Percentiles rank a stretch among this genome's conserved stretches.
Evolutionary conservation across 2,888 invertebrate genomes (phyloP).

Genomic region (Dicycla oo): DNA sequence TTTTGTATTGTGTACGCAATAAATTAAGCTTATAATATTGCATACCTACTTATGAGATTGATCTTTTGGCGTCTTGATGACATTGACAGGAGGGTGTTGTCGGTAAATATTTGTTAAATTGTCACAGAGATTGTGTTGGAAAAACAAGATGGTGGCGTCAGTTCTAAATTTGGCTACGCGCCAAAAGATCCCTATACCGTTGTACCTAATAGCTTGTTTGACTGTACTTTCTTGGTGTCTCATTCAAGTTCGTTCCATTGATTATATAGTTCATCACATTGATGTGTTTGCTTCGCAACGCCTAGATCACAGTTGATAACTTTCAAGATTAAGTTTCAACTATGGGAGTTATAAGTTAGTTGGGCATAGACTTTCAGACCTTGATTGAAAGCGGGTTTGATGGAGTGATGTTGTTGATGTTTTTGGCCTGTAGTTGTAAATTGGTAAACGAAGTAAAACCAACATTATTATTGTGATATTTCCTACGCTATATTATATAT

Average conservation of each 20-base stretch:
- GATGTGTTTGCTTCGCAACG: constrained; percentile 75
- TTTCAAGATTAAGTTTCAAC: constrained; percentile 31
- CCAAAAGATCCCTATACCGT: too few relatives aligned
- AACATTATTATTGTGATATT: too few relatives aligned
- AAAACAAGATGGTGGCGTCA: not conserved
- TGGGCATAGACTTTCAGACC: not conserved
- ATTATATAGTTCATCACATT: constrained; percentile 75
- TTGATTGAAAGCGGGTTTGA: too few relatives aligned
- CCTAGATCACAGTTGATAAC: constrained; percentile 60
- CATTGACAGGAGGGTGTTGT: too few relatives aligned
- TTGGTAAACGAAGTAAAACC: too few relatives aligned
- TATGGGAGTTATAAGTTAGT: constrained; percentile 25
- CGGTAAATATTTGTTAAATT: not conserved
- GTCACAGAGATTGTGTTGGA: not conserved
- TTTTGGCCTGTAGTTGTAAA: too few relatives aligned
- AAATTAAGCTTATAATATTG: not conserved
- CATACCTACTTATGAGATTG: not conserved
- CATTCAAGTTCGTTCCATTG: constrained; percentile 44
- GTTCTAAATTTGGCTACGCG: too few relatives aligned
- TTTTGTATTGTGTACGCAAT: not conserved
- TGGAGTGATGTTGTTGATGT: too few relatives aligned
- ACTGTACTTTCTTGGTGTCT: not conserved
- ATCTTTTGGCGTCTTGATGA: too few relatives aligned
- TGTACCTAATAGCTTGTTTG: not conserved
- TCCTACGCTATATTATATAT: too few relatives aligned